Percentiles rank a stretch among this genome's conserved stretches.
phyloP scores from a whole-genome alignment of 2,888 invertebrate genomes.

The Pteria penguin region DNA sequence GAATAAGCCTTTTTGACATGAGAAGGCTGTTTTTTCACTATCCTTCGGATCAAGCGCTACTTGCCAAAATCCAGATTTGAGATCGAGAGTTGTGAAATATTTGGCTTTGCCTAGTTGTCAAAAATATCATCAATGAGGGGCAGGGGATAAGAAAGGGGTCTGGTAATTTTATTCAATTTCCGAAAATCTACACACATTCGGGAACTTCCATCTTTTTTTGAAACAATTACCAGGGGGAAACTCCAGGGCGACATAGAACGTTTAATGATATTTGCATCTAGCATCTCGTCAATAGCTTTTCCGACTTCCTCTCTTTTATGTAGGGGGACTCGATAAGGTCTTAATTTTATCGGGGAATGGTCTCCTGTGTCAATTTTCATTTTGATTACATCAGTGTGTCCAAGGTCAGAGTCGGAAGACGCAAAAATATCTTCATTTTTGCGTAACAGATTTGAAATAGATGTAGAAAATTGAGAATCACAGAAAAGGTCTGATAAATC shows the following conservation, averaged over 20 bases:
- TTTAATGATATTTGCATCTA: slow-evolving; percentile 42
- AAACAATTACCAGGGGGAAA: slow-evolving; percentile 39
- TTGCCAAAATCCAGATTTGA: slow-evolving; percentile 45
- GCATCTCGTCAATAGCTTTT: slow-evolving; percentile 47
- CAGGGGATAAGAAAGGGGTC: slow-evolving; percentile 34
- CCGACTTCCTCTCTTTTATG: slow-evolving; percentile 43
- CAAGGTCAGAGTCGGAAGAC: slow-evolving; percentile 30
- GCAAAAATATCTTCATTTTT: slow-evolving; percentile 40
- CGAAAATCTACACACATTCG: slow-evolving; percentile 40
- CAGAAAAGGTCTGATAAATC: not conserved
- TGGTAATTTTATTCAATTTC: slow-evolving; percentile 33
- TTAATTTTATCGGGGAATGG: slow-evolving; percentile 36
- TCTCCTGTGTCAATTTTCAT: slow-evolving; percentile 47
- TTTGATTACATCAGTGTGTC: slow-evolving; percentile 36
- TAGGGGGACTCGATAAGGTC: slow-evolving; percentile 38
- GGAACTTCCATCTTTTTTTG: slow-evolving; percentile 42
- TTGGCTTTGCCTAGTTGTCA: slow-evolving; percentile 33
- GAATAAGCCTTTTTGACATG: slow-evolving; percentile 38
- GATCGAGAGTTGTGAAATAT: slow-evolving; percentile 37
- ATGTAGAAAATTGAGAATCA: not conserved
- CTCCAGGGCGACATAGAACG: slow-evolving; percentile 40
- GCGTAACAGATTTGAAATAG: slow-evolving; percentile 5
- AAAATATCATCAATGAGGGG: slow-evolving; percentile 42
- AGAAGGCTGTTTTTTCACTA: slow-evolving; percentile 45
- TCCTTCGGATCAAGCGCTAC: slow-evolving; percentile 39